Conservation (phyloP, 2,797 vertebrate genomes). For the Crypturellus tataupa region DNA sequence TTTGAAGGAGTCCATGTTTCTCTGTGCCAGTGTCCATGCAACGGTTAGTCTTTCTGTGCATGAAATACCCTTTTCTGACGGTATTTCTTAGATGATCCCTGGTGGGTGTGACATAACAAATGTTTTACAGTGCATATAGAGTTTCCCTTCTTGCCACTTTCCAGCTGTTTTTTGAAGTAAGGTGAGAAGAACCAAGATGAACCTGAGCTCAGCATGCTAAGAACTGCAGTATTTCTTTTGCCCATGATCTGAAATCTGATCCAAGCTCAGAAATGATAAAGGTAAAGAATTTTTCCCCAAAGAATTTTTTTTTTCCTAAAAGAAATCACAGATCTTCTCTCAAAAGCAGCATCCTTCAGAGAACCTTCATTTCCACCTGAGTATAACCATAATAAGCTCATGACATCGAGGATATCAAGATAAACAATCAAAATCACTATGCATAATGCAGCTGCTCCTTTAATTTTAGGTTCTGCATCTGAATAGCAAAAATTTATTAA, state of each 20-base stretch:
- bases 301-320: too few relatives aligned
- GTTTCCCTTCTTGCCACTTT: neutral
- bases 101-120: neutral
- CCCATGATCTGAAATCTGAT: neutral
- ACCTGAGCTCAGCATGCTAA: neutral
- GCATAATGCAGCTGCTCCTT: neutral
- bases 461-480: neutral
- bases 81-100: neutral
- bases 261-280: neutral
- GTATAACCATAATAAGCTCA: neutral
- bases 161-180: neutral
- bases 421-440: fast-evolving
- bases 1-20: too few relatives aligned
- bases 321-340: neutral
- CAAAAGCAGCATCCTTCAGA: neutral
- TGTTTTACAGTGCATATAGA: neutral
- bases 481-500: neutral
- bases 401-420: neutral
- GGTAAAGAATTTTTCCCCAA: neutral
- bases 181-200: neutral
- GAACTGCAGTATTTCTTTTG: neutral
- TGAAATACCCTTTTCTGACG: neutral
- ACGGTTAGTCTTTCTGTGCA: neutral
- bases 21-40: neutral
- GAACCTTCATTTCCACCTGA: neutral